Conservation (phyloP, 1,140 invertebrate genomes). For the Aplysia californica region DNA sequence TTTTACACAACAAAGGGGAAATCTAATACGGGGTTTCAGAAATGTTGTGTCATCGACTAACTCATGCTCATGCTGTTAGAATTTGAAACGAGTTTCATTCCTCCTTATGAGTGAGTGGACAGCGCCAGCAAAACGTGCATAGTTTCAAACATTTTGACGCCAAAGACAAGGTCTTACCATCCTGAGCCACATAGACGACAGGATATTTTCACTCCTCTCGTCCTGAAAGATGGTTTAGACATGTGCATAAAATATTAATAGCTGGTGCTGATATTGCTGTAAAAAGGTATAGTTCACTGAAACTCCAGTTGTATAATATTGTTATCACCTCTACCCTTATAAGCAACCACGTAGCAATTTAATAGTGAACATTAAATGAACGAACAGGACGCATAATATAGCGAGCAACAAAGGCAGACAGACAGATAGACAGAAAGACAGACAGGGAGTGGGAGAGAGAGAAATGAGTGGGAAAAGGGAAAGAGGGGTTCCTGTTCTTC, state of each 20-base stretch:
- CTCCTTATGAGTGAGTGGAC: background rate
- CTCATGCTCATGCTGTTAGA: background rate
- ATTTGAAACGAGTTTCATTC: too few species aligned
- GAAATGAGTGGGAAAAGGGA: background rate
- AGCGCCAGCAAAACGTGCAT: background rate
- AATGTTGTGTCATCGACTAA: background rate
- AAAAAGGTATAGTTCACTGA: background rate
- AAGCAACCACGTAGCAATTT: background rate
- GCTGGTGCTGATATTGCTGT: background rate
- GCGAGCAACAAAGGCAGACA: background rate
- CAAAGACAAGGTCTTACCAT: too few species aligned
- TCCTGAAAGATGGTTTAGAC: slow-evolving; percentile 4
- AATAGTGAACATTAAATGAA: background rate
- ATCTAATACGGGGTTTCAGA: background rate
- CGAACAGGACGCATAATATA: background rate
- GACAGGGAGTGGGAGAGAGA: background rate
- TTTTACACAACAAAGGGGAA: too few species aligned
- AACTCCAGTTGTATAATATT: background rate
- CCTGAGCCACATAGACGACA: background rate
- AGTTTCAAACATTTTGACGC: too few species aligned
- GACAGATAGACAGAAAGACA: background rate
- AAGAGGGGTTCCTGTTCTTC: background rate
- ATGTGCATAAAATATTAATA: background rate
- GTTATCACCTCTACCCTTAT: background rate
- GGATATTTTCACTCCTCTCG: background rate